Evolutionary conservation across 2,113 vertebrate genomes (phyloP).

Genomic region (Ibidorhyncha struthersii): DNA sequence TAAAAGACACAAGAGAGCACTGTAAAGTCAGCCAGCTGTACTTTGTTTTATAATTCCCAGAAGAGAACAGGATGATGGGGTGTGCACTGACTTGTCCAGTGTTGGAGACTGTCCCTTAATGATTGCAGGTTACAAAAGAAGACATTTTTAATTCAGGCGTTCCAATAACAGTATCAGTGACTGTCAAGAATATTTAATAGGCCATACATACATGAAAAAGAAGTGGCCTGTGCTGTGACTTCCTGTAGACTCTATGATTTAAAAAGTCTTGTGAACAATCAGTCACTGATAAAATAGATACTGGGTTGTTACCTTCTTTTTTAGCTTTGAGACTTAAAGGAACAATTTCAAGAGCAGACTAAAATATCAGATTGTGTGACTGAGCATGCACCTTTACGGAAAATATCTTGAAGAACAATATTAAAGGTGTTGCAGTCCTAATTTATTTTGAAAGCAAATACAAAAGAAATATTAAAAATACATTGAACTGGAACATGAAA

Average conservation of each 20-base stretch:
- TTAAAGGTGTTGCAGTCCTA: background rate
- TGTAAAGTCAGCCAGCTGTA: background rate
- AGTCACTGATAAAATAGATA: background rate
- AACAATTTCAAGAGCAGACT: background rate
- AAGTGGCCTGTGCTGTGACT: background rate
- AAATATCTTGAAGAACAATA: background rate
- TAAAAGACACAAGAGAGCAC: background rate
- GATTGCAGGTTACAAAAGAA: background rate
- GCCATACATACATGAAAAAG: rapidly evolving
- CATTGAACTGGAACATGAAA: background rate
- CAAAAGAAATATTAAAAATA: background rate
- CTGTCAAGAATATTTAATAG: background rate
- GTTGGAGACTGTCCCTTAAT: background rate
- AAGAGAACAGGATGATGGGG: background rate
- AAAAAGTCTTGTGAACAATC: background rate
- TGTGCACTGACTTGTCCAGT: background rate
- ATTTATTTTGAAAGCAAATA: background rate
- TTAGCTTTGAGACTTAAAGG: background rate
- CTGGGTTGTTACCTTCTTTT: background rate
- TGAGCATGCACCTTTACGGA: background rate
- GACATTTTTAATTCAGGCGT: background rate
- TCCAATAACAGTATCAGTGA: background rate
- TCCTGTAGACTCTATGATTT: background rate
- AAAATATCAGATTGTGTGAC: background rate
- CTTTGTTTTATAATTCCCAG: background rate